phyloP scores from a whole-genome alignment of 2,113 vertebrate genomes.

The Eupsittula cactorum region DNA sequence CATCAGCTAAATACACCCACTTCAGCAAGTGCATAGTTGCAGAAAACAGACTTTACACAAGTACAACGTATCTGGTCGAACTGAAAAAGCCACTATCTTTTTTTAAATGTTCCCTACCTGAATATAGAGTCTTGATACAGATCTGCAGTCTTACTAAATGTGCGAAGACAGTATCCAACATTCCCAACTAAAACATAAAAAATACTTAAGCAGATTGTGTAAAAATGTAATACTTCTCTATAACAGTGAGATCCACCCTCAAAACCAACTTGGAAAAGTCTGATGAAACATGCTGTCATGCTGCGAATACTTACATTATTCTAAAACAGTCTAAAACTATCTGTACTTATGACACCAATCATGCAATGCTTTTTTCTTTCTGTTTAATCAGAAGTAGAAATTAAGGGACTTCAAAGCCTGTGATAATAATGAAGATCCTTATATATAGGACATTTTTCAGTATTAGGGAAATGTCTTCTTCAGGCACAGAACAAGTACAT shows the following conservation, averaged over 20 bases:
- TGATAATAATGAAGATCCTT: not conserved
- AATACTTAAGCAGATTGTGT: not conserved
- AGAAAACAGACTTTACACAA: not conserved
- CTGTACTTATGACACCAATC: not conserved
- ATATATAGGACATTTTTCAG: not conserved
- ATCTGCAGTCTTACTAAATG: not conserved
- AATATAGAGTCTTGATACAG: not conserved
- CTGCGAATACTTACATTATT: not conserved
- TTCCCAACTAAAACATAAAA: not conserved
- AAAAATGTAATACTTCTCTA: not conserved
- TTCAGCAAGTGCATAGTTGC: not conserved
- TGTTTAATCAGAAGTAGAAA: not conserved
- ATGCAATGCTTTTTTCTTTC: not conserved
- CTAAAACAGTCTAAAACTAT: not conserved
- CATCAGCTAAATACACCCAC: not conserved
- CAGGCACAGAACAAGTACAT: not conserved
- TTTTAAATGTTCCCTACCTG: fast-evolving
- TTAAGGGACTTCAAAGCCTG: not conserved
- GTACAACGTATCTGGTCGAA: not conserved
- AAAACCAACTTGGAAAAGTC: not conserved
- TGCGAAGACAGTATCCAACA: not conserved
- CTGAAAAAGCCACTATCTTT: not conserved
- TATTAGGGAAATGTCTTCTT: not conserved
- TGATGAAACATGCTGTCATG: not conserved
- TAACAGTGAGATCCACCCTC: not conserved